Percentiles rank a stretch among this genome's conserved stretches.
Evolutionary conservation across 2,113 vertebrate genomes (phyloP).

Genomic region (Salvator merianae): DNA sequence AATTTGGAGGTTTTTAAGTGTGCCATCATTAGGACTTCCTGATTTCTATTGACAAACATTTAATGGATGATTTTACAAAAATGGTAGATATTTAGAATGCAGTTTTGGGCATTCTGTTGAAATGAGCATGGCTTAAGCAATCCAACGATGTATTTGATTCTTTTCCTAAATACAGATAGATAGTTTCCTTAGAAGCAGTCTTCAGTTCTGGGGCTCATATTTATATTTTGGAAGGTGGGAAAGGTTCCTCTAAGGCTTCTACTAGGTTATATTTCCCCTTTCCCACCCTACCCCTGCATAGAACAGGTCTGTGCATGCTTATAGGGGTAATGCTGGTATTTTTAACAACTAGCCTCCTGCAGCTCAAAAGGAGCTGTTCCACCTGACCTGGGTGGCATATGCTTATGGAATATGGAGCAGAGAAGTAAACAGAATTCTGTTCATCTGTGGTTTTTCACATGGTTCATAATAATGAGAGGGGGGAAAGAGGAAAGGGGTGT

Average conservation of each 20-base stretch:
- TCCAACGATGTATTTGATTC: neutral
- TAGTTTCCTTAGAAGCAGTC: neutral
- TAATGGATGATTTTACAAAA: neutral
- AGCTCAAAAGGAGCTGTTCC: neutral
- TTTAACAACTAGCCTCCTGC: neutral
- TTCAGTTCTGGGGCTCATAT: neutral
- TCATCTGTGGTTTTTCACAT: neutral
- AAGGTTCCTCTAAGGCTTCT: neutral
- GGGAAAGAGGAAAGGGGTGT: neutral
- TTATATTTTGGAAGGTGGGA: neutral
- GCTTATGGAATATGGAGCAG: neutral
- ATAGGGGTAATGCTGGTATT: neutral
- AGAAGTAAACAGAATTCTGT: neutral
- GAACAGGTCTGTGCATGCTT: no score
- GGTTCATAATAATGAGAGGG: neutral
- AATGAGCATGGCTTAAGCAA: no score
- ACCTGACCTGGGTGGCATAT: neutral
- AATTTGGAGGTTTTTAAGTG: conserved; percentile 36
- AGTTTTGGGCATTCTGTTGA: no score
- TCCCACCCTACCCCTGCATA: no score
- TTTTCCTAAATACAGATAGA: neutral
- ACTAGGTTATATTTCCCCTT: neutral
- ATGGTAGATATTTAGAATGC: neutral
- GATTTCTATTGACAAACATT: neutral
- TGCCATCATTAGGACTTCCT: conserved; percentile 26